Base-by-base conservation (phyloP, 2,888 invertebrate species). In the Drosophila heteroneura region DNA sequence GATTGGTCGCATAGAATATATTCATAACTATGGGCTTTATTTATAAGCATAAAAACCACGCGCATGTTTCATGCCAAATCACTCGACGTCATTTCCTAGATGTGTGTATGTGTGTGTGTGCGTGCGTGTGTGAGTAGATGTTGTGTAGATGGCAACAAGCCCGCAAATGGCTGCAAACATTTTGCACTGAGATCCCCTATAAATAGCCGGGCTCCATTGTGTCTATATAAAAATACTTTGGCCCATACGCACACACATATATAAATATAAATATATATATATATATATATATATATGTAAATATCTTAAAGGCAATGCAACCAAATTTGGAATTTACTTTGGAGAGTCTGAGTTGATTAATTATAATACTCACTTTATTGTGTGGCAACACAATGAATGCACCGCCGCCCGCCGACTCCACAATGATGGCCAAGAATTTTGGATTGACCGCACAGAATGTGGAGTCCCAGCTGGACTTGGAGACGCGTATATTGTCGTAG, bases 391-490 rank as follows among this genome's bases (percentile, higher is more conserved):
- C 98, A 93, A 98, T 97, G 94, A 98, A 98, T 90, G 98, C 98
- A 83, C 98, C 98, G 85, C 98, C 98, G 73, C 98, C 98, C 68
- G 98, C 98, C 63, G 98, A 98, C 94, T 99, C 99, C 56, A 98
- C 98, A 93, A 99, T 99, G 92, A 99, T 98, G 82, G 99, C 99
- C 93, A 99, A 94, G 94, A 98, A 99, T 94, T 98, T 99, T 59
- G 99, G 99, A 94, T 99, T 99, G 91, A 99, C 99, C 85, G 98
- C 98, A 95, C 99, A 99, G 94, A 99, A 99, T 82, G 98, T 98
- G 77, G 98, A 98, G 94, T 99, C 99, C 97, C 99, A 99, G 63
- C 99, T 98, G 93, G 98, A 98, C 94, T 99, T 98, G 79, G 98
- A 98, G 81, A 99, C 98, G 93, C 98, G 95, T 92, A 99, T 96